Evolutionary conservation across 2,888 invertebrate species (phyloP), one percentile per base, ranked within the genome.

Genomic region (Bruchidius siliquastri): DNA sequence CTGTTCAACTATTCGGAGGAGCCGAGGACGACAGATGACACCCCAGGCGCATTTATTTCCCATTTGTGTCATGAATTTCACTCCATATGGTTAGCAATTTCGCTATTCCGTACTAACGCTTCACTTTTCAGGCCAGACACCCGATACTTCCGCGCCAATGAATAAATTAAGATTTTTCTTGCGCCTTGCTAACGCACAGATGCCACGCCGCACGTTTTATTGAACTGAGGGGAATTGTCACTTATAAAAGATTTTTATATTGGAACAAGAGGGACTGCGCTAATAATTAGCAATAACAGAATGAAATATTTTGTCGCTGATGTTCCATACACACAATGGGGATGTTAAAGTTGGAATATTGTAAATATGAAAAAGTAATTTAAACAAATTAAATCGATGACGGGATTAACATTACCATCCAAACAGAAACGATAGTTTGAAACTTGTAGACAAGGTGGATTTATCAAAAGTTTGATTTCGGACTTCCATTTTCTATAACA

Each of bases 11-110:
- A 73, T 74, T 74, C 73, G 77, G 74, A 75, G 78, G 13, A 49
- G 49, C 49, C 18, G 26, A 13, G 49, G 76, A 77, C 77, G 77
- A 79, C 78, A 77, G 73, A 77, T 76, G 76, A 78, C 76, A 78
- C 79, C 77, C 73, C 75, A 73, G 76, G 72, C 76, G 78, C 77
- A 80, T 81, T 81, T 80, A 79, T 80, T 81, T 81, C 79, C 77
- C 79, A 81, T 81, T 81, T 79, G 79, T 78, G 77, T 77, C 78
- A 77, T 80, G 79, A 78, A 77, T 79, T 78, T 78, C 76, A 73
- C 77, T 74, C 76, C 77, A 76, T 78, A 80, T 76, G 80, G 80
- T 21, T 21, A 68, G 68, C 68, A 68, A 68, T 68, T 21, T 68
- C 49, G 49, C 49, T 49, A 49, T 49, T 49, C 49, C 49, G 49